These are phyloP conservation scores for Ammospiza nelsoni DNA, from an alignment of 2,113 vertebrate genomes.

Conservation along the genomic window DNA sequence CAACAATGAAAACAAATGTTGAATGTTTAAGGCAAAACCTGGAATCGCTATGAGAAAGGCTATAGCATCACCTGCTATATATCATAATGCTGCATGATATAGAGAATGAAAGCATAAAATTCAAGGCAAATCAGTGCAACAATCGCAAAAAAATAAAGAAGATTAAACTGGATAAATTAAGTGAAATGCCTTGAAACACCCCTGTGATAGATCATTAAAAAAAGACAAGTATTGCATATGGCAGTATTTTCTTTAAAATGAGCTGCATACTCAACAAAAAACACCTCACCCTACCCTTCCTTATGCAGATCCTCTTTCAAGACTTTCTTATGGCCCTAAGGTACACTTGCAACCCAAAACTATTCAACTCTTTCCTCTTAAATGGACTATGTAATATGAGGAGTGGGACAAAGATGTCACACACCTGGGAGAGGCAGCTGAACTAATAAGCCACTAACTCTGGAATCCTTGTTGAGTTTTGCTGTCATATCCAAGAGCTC, in stretches of 20 bases:
- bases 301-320: background rate
- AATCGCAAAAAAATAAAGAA: background rate
- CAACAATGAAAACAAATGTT: background rate
- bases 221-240: background rate
- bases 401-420: background rate
- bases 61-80: fast-evolving
- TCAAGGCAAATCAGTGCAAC: background rate
- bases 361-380: background rate
- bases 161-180: background rate
- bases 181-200: background rate
- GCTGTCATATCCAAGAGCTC: slow-evolving; percentile 85
- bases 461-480: slow-evolving; percentile 86
- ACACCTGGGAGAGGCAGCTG: slow-evolving; percentile 89
- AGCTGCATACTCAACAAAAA: background rate
- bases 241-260: background rate
- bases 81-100: background rate
- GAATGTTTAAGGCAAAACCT: background rate
- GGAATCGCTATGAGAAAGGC: background rate
- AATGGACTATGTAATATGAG: background rate
- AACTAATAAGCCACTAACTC: slow-evolving; percentile 88
- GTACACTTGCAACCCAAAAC: background rate
- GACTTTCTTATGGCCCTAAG: background rate
- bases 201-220: background rate
- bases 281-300: background rate
- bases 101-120: background rate